Evolutionary conservation across 1,140 invertebrate genomes (phyloP).

Genomic region (Nautilus pompilius): DNA sequence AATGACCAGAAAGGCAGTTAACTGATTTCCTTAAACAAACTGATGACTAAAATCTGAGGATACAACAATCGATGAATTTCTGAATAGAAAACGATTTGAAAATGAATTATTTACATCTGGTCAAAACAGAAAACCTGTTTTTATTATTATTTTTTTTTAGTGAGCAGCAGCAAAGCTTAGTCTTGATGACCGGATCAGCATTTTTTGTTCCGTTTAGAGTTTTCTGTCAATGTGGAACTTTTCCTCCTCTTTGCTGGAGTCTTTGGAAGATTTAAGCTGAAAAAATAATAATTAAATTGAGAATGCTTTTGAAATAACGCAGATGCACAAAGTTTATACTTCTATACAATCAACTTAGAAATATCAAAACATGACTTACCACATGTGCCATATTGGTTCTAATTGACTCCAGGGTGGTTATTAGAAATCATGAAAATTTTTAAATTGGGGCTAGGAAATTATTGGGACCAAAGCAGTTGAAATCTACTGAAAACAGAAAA

Average conservation of each 20-base stretch:
- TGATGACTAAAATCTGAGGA: not conserved
- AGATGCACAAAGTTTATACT: not conserved
- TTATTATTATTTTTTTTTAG: not conserved
- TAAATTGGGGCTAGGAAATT: too few species aligned
- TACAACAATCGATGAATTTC: not conserved
- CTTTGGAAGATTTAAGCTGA: not conserved
- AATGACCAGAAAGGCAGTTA: too few species aligned
- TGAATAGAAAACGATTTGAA: not conserved
- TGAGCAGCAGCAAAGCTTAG: not conserved
- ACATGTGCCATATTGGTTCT: too few species aligned
- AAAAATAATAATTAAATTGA: not conserved
- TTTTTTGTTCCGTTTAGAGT: not conserved
- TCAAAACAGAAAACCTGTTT: not conserved
- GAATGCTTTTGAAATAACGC: not conserved
- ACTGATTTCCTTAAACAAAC: not conserved
- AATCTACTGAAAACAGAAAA: too few species aligned
- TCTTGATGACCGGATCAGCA: not conserved
- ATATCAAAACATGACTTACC: not conserved
- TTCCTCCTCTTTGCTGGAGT: not conserved
- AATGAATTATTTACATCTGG: not conserved
- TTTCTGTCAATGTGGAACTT: not conserved
- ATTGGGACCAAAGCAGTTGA: too few species aligned
- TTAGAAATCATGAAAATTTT: too few species aligned
- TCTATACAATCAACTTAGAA: not conserved
- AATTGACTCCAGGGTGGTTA: too few species aligned